phyloP scores from a whole-genome alignment of 2,797 vertebrate genomes.

The Setipinna tenuifilis region DNA sequence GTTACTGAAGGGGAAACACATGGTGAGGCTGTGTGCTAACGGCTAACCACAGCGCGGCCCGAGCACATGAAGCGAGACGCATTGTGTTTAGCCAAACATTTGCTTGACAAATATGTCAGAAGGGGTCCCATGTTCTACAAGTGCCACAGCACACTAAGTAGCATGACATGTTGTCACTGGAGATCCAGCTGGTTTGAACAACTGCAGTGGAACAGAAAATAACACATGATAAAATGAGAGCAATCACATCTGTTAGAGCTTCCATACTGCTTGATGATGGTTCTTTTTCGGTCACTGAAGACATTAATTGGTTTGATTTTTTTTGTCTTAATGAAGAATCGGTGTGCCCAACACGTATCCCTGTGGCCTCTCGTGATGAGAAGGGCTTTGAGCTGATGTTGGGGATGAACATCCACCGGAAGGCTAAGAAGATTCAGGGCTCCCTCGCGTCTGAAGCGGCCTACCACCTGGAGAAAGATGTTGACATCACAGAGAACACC shows the following conservation, averaged over 20 bases:
- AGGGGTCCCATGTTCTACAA: not conserved
- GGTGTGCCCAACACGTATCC: conserved; percentile 81
- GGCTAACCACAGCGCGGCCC: not conserved
- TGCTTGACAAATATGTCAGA: not conserved
- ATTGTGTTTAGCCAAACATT: not conserved
- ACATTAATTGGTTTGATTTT: not conserved
- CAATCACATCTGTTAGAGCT: not conserved
- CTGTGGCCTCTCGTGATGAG: conserved; percentile 80
- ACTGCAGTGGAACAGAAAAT: not conserved
- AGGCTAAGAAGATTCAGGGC: conserved; percentile 73
- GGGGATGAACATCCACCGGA: conserved; percentile 77
- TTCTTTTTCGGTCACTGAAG: not conserved
- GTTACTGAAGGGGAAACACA: conserved; percentile 30
- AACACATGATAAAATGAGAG: not conserved
- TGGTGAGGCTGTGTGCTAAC: conserved; percentile 22
- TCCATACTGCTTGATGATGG: not conserved
- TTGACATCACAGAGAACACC: conserved; percentile 78
- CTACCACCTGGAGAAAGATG: conserved; percentile 62
- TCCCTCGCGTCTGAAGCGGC: conserved; percentile 75
- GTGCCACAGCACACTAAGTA: not conserved
- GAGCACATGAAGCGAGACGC: not conserved
- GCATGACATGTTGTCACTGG: not conserved
- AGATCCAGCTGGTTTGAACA: not conserved
- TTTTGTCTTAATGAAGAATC: conserved; percentile 69
- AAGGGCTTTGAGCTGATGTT: conserved; percentile 82